Conservation (phyloP, 1,140 invertebrate genomes). For the Drosophila nigromelanica region DNA sequence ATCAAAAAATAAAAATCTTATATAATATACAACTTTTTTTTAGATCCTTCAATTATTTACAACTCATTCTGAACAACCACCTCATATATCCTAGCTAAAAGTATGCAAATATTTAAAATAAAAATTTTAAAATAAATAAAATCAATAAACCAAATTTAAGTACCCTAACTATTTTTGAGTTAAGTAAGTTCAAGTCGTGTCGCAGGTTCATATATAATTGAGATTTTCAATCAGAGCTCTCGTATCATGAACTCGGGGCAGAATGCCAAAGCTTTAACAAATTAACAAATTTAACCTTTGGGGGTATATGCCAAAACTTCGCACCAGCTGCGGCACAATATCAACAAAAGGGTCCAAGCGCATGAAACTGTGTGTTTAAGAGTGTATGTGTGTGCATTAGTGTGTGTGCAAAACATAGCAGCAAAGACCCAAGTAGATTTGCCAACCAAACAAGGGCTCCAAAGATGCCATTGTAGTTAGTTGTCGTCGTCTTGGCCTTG, state of each 20-base stretch:
- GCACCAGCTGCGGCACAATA: constrained; percentile 66
- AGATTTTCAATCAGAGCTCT: constrained; percentile 22
- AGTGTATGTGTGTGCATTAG: constrained; percentile 9
- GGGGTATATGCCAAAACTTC: constrained; percentile 63
- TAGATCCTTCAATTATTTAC: too few relatives aligned
- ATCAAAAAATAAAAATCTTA: too few relatives aligned
- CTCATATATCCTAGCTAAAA: too few relatives aligned
- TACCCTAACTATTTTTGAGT: neutral
- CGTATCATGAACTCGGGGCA: constrained; percentile 15
- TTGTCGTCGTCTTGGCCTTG: constrained; percentile 38
- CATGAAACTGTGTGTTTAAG: constrained; percentile 13
- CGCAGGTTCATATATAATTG: constrained; percentile 23
- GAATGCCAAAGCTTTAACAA: constrained; percentile 62
- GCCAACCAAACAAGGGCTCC: constrained; percentile 62
- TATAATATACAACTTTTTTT: too few relatives aligned
- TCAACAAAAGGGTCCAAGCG: constrained; percentile 57
- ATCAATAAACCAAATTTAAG: neutral
- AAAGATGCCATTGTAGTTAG: constrained; percentile 46
- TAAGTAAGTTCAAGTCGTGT: neutral
- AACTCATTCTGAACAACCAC: too few relatives aligned
- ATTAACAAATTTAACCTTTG: constrained; percentile 70
- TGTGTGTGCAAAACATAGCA: constrained; percentile 36
- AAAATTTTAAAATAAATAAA: neutral
- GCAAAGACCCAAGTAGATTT: constrained; percentile 61
- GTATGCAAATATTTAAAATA: too few relatives aligned